Evolutionary conservation across 2,888 invertebrate genomes (phyloP).

Genomic region (Plagodis dolabraria): DNA sequence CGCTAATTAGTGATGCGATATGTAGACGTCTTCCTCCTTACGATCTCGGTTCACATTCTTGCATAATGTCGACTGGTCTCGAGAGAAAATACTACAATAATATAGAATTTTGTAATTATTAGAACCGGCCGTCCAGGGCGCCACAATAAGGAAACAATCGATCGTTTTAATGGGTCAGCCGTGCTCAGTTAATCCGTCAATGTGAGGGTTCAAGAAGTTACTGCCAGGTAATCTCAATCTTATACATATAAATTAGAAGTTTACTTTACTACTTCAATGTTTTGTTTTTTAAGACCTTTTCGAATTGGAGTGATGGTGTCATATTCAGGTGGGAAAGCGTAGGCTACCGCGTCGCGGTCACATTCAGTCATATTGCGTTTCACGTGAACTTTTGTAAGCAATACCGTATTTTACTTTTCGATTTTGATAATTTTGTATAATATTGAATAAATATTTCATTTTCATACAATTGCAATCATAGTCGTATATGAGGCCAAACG

Average conservation of each 20-base stretch:
- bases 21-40: constrained; percentile 37
- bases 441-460: neutral
- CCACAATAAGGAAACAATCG: constrained; percentile 83
- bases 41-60: constrained; percentile 38
- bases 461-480: too few relatives aligned
- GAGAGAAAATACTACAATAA: constrained; percentile 42
- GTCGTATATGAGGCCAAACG: too few relatives aligned
- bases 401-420: constrained; percentile 63
- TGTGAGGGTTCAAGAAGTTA: constrained; percentile 59
- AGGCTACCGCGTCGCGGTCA: constrained; percentile 81
- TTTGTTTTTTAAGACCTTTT: constrained; percentile 60
- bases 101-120: constrained; percentile 66
- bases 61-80: constrained; percentile 33
- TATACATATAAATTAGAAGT: constrained; percentile 58
- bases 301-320: constrained; percentile 64
- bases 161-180: constrained; percentile 84
- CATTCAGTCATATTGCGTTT: constrained; percentile 77
- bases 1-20: constrained; percentile 41
- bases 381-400: constrained; percentile 74
- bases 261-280: constrained; percentile 50
- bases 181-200: constrained; percentile 78
- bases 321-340: constrained; percentile 83
- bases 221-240: constrained; percentile 62
- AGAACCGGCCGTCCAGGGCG: constrained; percentile 59
- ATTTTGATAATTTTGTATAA: constrained; percentile 46